These are phyloP conservation scores for Clarias gariepinus DNA, from an alignment of 2,113 vertebrate species.

Conservation along the genomic window DNA sequence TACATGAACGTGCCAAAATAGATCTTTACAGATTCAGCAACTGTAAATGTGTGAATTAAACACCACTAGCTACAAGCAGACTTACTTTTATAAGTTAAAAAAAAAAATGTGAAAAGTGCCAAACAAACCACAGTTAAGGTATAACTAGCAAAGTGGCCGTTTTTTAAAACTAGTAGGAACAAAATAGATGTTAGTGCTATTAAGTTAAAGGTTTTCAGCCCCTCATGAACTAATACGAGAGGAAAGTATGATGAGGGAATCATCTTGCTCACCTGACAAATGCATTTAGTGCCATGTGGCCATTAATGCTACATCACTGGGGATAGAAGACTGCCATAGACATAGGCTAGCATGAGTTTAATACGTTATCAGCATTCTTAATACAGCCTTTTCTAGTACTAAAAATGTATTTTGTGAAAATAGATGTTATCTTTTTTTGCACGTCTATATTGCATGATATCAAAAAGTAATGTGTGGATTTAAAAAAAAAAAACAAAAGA, in stretches of 20 bases:
- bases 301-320: slow-evolving; percentile 70
- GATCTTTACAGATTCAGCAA: slow-evolving; percentile 65
- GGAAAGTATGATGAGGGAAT: slow-evolving; percentile 51
- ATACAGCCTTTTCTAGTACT: slow-evolving; percentile 80
- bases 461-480: slow-evolving; percentile 76
- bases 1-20: slow-evolving; percentile 79
- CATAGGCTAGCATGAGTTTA: slow-evolving; percentile 75
- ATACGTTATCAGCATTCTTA: slow-evolving; percentile 78
- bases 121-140: slow-evolving; percentile 78
- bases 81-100: slow-evolving; percentile 75
- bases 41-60: slow-evolving; percentile 71
- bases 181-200: slow-evolving; percentile 60
- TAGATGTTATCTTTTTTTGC: slow-evolving; percentile 84
- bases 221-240: slow-evolving; percentile 63
- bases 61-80: slow-evolving; percentile 69
- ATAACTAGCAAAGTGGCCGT: slow-evolving; percentile 52
- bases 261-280: slow-evolving; percentile 63
- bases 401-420: slow-evolving; percentile 82
- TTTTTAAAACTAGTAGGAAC: slow-evolving; percentile 60
- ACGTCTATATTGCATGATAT: slow-evolving; percentile 83
- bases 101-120: slow-evolving; percentile 81
- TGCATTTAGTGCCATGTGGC: slow-evolving; percentile 62
- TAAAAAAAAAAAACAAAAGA: slow-evolving; percentile 62
- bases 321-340: slow-evolving; percentile 67
- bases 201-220: slow-evolving; percentile 62